phyloP scores from a whole-genome alignment of 2,113 vertebrate species.

The Neogobius melanostomus region DNA sequence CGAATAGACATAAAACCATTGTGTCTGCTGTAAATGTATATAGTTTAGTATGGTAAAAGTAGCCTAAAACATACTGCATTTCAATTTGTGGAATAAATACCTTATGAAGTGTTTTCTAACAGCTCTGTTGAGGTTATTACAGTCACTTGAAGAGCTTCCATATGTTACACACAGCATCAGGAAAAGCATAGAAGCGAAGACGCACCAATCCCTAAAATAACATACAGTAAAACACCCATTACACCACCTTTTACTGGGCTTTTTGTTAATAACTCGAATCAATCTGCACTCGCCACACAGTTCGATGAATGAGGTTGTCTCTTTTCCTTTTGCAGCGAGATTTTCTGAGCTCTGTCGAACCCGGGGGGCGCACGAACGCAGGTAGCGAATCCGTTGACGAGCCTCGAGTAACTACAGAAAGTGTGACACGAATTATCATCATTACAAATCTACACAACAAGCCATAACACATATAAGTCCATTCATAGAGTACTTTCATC shows the following conservation, averaged over 20 bases:
- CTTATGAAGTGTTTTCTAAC: slow-evolving; percentile 68
- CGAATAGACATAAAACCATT: slow-evolving; percentile 50
- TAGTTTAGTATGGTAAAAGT: too few relatives aligned
- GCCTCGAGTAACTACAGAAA: slow-evolving; percentile 69
- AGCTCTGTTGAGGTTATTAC: slow-evolving; percentile 67
- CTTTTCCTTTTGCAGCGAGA: slow-evolving; percentile 55
- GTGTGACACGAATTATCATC: background rate
- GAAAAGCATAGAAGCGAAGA: slow-evolving; percentile 57
- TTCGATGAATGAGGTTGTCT: slow-evolving; percentile 44
- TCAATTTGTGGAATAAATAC: slow-evolving; percentile 52
- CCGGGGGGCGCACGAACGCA: slow-evolving; percentile 70
- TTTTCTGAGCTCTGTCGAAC: slow-evolving; percentile 63
- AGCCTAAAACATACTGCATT: background rate
- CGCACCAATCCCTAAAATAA: slow-evolving; percentile 63
- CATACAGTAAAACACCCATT: background rate
- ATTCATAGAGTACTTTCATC: background rate
- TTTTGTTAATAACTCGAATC: background rate
- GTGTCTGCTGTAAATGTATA: slow-evolving; percentile 43
- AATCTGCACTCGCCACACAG: slow-evolving; percentile 68
- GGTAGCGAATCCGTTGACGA: slow-evolving; percentile 70
- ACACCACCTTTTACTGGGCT: too few relatives aligned
- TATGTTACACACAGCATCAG: slow-evolving; percentile 67
- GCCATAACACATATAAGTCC: background rate
- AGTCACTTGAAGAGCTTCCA: slow-evolving; percentile 50
- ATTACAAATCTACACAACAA: too few relatives aligned